A percentile compares a stretch with the other conserved stretches of the same genome.
Evolutionary conservation across 2,797 vertebrate species (phyloP).

Genomic region (Lepilemur ruficaudatus): DNA sequence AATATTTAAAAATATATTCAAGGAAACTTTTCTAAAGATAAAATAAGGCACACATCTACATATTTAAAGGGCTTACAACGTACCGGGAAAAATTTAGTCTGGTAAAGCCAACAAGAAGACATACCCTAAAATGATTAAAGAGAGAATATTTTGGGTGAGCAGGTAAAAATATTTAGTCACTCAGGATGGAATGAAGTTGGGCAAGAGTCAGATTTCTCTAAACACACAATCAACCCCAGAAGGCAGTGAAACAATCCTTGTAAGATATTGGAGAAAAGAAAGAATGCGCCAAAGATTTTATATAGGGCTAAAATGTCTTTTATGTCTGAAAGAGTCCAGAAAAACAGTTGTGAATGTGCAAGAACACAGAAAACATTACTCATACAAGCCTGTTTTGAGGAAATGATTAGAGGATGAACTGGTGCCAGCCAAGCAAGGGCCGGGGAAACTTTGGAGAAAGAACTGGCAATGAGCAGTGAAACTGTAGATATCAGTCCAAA

Average conservation of each 20-base stretch:
- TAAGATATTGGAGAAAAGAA: not conserved
- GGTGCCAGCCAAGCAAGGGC: not conserved
- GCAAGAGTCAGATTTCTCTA: not conserved
- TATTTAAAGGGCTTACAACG: not conserved
- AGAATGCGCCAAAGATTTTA: not conserved
- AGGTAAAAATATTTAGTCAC: not conserved
- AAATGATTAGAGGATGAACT: not conserved
- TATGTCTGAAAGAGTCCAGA: not conserved
- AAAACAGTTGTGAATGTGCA: not conserved
- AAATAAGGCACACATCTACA: not conserved
- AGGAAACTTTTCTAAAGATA: not conserved
- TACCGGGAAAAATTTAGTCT: not conserved
- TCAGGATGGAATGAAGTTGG: not conserved
- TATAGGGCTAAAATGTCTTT: not conserved
- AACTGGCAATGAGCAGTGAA: not conserved
- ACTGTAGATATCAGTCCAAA: not conserved
- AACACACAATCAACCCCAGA: not conserved
- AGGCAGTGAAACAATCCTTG: not conserved
- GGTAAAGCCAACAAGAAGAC: not conserved
- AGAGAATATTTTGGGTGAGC: not conserved
- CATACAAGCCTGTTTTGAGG: not conserved
- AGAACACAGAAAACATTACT: not conserved
- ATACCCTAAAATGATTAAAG: not conserved
- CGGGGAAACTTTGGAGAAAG: not conserved
- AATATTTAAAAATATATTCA: not conserved